These are phyloP conservation scores for Epicampocera succincta DNA, from an alignment of 2,888 invertebrate species.

Conservation along the genomic window DNA sequence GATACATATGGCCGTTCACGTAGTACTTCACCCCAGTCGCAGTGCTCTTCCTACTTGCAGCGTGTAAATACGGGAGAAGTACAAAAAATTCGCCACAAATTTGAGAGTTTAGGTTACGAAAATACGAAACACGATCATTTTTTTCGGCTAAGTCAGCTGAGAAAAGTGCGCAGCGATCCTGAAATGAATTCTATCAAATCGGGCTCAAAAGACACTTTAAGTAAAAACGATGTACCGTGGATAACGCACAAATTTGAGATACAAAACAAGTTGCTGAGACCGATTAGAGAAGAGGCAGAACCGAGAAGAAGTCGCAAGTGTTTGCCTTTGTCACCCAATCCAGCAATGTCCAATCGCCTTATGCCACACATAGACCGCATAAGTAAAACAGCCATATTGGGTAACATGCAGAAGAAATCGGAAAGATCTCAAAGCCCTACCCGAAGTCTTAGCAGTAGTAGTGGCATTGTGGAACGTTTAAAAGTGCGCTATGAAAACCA, in stretches of 20 bases:
- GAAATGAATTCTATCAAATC: slow-evolving; percentile 85
- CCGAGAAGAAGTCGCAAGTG: slow-evolving; percentile 78
- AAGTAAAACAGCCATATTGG: slow-evolving; percentile 89
- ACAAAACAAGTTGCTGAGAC: slow-evolving; percentile 71
- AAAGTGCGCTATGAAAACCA: slow-evolving; percentile 85
- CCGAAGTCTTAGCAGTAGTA: slow-evolving; percentile 73
- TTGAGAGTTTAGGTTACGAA: slow-evolving; percentile 83
- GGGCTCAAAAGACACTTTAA: slow-evolving; percentile 83
- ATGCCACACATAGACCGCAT: slow-evolving; percentile 96
- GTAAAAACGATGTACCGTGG: slow-evolving; percentile 84
- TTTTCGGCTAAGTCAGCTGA: slow-evolving; percentile 81
- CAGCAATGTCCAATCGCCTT: slow-evolving; percentile 84
- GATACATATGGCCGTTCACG: slow-evolving; percentile 86
- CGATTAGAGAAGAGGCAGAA: slow-evolving; percentile 73
- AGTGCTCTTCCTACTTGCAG: slow-evolving; percentile 87
- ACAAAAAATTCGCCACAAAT: slow-evolving; percentile 88
- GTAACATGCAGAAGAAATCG: slow-evolving; percentile 18
- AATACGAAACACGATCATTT: slow-evolving; percentile 72
- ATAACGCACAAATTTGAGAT: slow-evolving; percentile 85
- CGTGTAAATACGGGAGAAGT: slow-evolving; percentile 90
- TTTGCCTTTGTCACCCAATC: slow-evolving; percentile 84
- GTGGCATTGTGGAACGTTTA: slow-evolving; percentile 86
- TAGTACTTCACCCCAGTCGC: slow-evolving; percentile 88
- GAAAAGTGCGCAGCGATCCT: slow-evolving; percentile 90
- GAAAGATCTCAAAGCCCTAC: slow-evolving; percentile 65